These are phyloP conservation scores for Mercenaria mercenaria DNA, from an alignment of 1,140 invertebrate species.

Conservation along the genomic window DNA sequence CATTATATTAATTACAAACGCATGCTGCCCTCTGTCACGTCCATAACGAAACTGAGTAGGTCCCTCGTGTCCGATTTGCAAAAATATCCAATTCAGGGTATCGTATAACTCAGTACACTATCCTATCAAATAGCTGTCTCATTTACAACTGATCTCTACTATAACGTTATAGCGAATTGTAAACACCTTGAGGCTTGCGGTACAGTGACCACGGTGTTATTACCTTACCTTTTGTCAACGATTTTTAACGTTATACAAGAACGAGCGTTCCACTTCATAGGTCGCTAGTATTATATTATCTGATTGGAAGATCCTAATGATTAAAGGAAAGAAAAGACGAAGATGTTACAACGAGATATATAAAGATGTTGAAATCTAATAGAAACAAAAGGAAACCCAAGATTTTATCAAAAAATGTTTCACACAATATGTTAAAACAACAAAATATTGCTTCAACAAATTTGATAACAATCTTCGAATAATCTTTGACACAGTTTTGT, in stretches of 20 bases:
- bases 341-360: conserved; percentile 40
- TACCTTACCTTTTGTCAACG: conserved; percentile 35
- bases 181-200: conserved; percentile 52
- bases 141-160: conserved; percentile 48
- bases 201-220: conserved; percentile 54
- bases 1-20: not conserved
- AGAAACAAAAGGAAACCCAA: conserved; percentile 14
- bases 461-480: not conserved
- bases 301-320: conserved; percentile 30
- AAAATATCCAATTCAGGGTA: conserved; percentile 21
- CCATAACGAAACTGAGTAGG: not conserved
- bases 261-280: conserved; percentile 49
- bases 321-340: conserved; percentile 4
- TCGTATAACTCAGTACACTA: conserved; percentile 18
- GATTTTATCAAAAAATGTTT: not conserved
- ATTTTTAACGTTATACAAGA: conserved; percentile 57
- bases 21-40: conserved; percentile 9
- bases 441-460: not conserved
- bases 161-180: conserved; percentile 14
- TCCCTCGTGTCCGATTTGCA: not conserved
- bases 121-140: conserved; percentile 53
- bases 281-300: conserved; percentile 8
- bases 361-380: conserved; percentile 2
- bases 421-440: not conserved
- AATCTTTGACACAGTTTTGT: not conserved